Evolutionary conservation across 1,140 invertebrate genomes (phyloP), one percentile per base, ranked within the genome.

Genomic region (Reticulitermes speratus): DNA sequence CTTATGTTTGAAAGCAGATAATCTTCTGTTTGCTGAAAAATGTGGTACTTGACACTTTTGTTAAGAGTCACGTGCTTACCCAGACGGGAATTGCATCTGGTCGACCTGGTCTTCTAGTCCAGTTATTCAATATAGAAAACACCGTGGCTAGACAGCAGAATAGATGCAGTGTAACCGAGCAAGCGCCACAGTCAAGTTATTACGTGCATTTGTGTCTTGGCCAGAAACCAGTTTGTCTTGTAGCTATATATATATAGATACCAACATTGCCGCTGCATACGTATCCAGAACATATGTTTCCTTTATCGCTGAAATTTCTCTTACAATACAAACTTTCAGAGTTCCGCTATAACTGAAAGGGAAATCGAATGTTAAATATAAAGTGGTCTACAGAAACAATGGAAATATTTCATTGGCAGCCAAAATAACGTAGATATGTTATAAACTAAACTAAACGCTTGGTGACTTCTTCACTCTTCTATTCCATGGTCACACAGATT

Each of bases 21-120:
- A 75, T 75, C 65, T 30, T 30, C 65, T 75, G n/a, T 75, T 75
- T 75, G n/a, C n/a, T 75, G 65, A 75, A 75, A 75, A 75, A 75
- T 75, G 65, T 30, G 65, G 16, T 25, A 75, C 65, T 75, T 25
- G 8, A 75, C 65, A 30, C 25, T 75, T 30, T 75, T 75, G 65
- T 75, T 75, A 30, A 1, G 65, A 75, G 65, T 75, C 65, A 75
- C 65, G 65, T 30, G 65, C 25, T 75, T 2, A 30, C 25, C 65
- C 65, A 75, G 65, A 75, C 65, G n/a, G n/a, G 65, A 75, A 75
- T 30, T 75, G 65, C 65, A 75, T 75, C 65, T 30, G n/a, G 65
- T 30, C 65, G 25, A 75, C 25, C 52, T 55, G 52, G 52, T 48
- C 16, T 2, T 55, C 52, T 55, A 55, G 52, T 55, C 52, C 14